A percentile compares a stretch with the other conserved stretches of the same genome.
phyloP scores from a whole-genome alignment of 35 echinoderm and acorn worm species.

The Ptychodera flava region DNA sequence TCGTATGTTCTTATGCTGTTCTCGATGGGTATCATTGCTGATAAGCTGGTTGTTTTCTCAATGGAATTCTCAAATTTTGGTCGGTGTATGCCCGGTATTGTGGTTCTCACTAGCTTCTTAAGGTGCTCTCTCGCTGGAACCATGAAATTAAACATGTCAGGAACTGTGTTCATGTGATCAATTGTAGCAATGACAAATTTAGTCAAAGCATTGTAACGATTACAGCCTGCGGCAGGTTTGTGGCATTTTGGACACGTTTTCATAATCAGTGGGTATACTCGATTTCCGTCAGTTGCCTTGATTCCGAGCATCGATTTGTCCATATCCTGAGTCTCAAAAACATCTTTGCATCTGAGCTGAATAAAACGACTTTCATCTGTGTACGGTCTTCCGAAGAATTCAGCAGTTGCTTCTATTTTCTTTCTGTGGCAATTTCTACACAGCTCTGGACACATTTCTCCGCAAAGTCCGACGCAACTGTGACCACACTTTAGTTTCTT shows the following conservation, averaged over 20 bases:
- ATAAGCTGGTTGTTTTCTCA: not conserved
- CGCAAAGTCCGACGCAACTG: slow-evolving; percentile 3
- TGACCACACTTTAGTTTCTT: slow-evolving; percentile 5
- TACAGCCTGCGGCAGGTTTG: not conserved
- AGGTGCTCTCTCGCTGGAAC: not conserved
- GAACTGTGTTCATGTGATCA: not conserved
- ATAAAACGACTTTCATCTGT: not conserved
- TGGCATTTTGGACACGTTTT: not conserved
- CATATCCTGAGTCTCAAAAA: not conserved
- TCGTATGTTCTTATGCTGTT: not conserved
- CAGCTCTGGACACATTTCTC: not conserved
- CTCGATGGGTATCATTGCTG: not conserved
- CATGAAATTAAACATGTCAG: not conserved
- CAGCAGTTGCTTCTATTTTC: not conserved
- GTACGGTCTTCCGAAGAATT: not conserved
- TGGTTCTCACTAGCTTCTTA: not conserved
- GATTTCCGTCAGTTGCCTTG: not conserved
- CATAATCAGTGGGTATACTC: not conserved
- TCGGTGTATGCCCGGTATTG: not conserved
- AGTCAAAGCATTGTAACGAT: not conserved
- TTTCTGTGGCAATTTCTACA: not conserved
- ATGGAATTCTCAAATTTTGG: not conserved
- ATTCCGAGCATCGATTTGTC: not conserved
- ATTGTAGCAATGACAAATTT: not conserved
- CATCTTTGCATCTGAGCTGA: not conserved